Conservation (phyloP, 2,888 invertebrate genomes). For the Mesorhabditis spiculigera region DNA sequence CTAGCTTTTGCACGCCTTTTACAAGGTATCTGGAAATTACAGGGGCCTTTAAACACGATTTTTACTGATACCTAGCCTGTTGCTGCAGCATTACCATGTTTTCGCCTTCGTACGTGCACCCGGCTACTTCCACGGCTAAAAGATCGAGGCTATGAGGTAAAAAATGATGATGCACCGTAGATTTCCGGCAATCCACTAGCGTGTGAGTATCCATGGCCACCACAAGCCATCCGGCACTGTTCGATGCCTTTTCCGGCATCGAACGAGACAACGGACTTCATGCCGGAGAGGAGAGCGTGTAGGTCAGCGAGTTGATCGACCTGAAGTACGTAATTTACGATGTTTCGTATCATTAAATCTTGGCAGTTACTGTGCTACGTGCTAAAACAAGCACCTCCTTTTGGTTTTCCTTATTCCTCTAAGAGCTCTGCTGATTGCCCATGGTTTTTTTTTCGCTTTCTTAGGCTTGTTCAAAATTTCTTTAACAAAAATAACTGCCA, state of each 20-base stretch:
- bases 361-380: too few relatives aligned
- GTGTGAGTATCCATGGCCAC: conserved; percentile 81
- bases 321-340: conserved; percentile 16
- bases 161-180: conserved; percentile 15
- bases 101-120: conserved; percentile 92
- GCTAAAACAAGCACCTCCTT: too few relatives aligned
- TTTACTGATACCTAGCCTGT: conserved; percentile 67
- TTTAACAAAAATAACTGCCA: too few relatives aligned
- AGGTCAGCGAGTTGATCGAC: conserved; percentile 66
- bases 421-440: too few relatives aligned
- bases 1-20: conserved; percentile 62
- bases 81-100: conserved; percentile 88
- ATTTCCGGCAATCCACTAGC: conserved; percentile 61
- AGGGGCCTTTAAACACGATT: neutral
- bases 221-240: conserved; percentile 79
- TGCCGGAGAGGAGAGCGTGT: conserved; percentile 84
- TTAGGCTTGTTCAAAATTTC: too few relatives aligned
- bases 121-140: conserved; percentile 70
- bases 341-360: conserved; percentile 14
- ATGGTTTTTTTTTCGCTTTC: too few relatives aligned
- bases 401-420: too few relatives aligned
- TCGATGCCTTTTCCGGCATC: conserved; percentile 71
- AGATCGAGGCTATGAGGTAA: neutral
- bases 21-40: conserved; percentile 70
- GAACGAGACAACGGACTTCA: conserved; percentile 81